These are phyloP conservation scores for Ganaspis brasiliensis DNA, from an alignment of 2,888 invertebrate species.

Conservation along the genomic window DNA sequence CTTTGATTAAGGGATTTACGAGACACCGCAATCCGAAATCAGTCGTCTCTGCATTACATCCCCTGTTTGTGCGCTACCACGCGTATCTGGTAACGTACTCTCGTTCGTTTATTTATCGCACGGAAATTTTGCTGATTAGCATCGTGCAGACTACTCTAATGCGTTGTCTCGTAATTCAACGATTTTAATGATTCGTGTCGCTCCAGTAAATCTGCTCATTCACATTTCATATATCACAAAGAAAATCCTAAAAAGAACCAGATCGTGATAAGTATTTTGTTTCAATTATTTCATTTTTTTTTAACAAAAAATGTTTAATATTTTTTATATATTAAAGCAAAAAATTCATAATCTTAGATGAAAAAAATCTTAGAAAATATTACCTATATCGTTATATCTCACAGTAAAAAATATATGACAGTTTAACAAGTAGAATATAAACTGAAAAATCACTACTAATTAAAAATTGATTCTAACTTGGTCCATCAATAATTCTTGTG, in stretches of 20 bases:
- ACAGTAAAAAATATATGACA: no score
- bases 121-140: slow-evolving; percentile 80
- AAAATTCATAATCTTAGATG: no score
- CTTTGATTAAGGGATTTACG: slow-evolving; percentile 59
- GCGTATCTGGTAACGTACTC: slow-evolving; percentile 72
- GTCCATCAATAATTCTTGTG: no score
- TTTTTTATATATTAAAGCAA: no score
- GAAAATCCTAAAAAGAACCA: slow-evolving; percentile 54
- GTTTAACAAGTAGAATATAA: no score
- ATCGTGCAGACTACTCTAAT: slow-evolving; percentile 80
- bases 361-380: no score
- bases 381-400: no score
- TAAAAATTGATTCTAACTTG: no score
- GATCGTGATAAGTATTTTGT: background rate
- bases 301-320: no score
- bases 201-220: slow-evolving; percentile 72
- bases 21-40: slow-evolving; percentile 56
- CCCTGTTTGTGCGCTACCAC: slow-evolving; percentile 62
- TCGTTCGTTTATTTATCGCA: slow-evolving; percentile 80
- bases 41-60: slow-evolving; percentile 66
- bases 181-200: slow-evolving; percentile 77
- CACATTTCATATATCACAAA: slow-evolving; percentile 60
- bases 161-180: slow-evolving; percentile 80
- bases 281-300: background rate
- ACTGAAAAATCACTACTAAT: no score